These are phyloP conservation scores for Charanyca ferruginea DNA, from an alignment of 2,888 invertebrate genomes.

Conservation along the genomic window DNA sequence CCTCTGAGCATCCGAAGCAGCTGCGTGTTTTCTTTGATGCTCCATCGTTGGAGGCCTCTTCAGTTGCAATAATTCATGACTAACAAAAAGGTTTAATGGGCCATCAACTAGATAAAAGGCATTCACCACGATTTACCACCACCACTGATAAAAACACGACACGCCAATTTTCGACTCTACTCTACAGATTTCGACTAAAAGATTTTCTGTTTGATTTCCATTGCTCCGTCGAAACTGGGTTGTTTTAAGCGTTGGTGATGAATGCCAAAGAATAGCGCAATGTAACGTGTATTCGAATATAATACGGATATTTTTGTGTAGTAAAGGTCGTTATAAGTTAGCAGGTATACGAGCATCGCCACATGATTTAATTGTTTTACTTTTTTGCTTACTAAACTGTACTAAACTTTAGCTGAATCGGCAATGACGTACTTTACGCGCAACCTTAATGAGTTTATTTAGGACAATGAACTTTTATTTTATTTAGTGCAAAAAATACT, in stretches of 20 bases:
- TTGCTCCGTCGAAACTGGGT: not conserved
- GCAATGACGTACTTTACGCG: no score
- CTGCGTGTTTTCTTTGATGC: constrained; percentile 38
- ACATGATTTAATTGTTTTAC: no score
- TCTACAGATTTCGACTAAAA: not conserved
- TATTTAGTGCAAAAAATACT: no score
- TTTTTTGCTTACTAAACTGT: no score
- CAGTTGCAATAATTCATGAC: constrained; percentile 52
- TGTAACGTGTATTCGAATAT: constrained; percentile 1
- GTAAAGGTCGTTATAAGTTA: constrained; percentile 9
- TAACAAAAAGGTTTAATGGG: constrained; percentile 60
- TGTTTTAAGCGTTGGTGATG: not conserved
- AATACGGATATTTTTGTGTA: not conserved
- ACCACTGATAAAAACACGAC: constrained; percentile 33
- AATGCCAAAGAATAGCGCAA: not conserved
- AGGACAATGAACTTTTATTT: no score
- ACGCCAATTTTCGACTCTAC: constrained; percentile 35
- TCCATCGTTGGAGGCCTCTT: constrained; percentile 11
- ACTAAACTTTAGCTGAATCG: no score
- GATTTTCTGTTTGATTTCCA: not conserved
- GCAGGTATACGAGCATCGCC: no score
- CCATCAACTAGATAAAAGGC: constrained; percentile 56
- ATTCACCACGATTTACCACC: constrained; percentile 39
- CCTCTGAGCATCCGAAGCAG: constrained; percentile 32
- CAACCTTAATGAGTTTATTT: no score